Base-by-base conservation (phyloP, 2,888 invertebrate genomes). In the Ditylenchus weischeri region DNA sequence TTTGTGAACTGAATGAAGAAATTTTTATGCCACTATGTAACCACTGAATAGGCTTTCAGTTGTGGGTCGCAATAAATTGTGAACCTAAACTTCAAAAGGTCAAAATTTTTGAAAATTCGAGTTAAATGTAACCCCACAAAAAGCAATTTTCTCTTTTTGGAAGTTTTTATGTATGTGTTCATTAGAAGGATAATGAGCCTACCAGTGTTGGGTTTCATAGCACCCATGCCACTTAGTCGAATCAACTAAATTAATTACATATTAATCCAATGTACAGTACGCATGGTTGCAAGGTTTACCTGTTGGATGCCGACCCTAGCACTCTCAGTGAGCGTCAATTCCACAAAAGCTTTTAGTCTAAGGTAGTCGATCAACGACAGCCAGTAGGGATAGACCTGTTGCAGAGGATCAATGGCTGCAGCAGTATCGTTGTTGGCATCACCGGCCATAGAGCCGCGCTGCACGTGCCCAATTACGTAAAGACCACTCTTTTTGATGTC, bases 181-280 rank as follows among this genome's bases (percentile, higher is more conserved):
- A 43, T 43, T n/a, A n/a, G n/a, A n/a, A n/a, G n/a, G 8, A 13
- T 43, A 13, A 13, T 43, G 15, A 43, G 43, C 43, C 8, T 6
- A 43, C 43, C 43, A 43, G 96, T 96, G 83, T 98, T 98, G 0
- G 96, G 95, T 84, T 96, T 96, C 96, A 98, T 96, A 18, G 96
- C 98, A 0, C 98, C 98, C 83, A 98, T 89, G 4, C 98, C 98
- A 19, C 77, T 78, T 0, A 81, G 69, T 10, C 81, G 72, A 62
- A 79, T 81, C 19, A 78, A 62, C 75, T 75, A 19, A 47, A 72
- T 48, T 18, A 43, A 15, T 15, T 13, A 43, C 11, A 8, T 13
- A 43, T 2, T 43, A 43, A 1, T n/a, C n/a, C n/a, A n/a, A n/a
- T n/a, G n/a, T 43, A 13, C 29, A 29, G 11, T 43, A 43, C 8